These are phyloP conservation scores for Pitangus sulphuratus DNA, from an alignment of 2,797 vertebrate species.

Conservation along the genomic window DNA sequence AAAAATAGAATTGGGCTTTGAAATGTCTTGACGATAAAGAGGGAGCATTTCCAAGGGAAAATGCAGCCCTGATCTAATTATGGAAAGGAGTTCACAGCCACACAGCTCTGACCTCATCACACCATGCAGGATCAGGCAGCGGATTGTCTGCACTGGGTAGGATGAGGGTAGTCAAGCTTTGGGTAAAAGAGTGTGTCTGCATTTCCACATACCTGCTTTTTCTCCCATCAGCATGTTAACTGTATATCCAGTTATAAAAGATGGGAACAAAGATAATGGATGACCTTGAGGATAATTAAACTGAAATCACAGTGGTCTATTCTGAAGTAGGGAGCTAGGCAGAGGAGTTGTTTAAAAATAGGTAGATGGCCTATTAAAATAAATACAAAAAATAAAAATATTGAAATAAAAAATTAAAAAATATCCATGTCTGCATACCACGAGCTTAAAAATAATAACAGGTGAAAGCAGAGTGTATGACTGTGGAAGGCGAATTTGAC, in stretches of 20 bases:
- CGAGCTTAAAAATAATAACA: not conserved
- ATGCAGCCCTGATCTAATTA: conserved; percentile 24
- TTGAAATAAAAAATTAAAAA: not conserved
- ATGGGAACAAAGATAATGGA: not conserved
- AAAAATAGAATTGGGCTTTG: not conserved
- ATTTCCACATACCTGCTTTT: not conserved
- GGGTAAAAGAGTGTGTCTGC: not conserved
- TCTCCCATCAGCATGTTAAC: not conserved
- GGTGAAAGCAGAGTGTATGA: not conserved
- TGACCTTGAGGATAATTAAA: not conserved
- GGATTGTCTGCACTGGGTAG: not conserved
- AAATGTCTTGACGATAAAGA: not conserved
- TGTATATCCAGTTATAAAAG: not conserved
- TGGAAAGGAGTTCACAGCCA: not conserved
- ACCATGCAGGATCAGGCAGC: not conserved
- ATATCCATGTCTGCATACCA: not conserved
- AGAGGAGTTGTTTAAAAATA: conserved; percentile 6
- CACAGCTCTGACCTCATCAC: not conserved
- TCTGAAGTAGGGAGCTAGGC: not conserved
- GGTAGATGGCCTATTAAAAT: not conserved
- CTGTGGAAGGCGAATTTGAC: not conserved
- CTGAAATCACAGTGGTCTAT: not conserved
- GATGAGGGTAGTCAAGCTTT: not conserved
- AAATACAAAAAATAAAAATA: not conserved
- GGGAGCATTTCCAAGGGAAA: conserved; percentile 24